Evolutionary conservation across 2,113 vertebrate genomes (phyloP).

Genomic region (Tursiops truncatus): DNA sequence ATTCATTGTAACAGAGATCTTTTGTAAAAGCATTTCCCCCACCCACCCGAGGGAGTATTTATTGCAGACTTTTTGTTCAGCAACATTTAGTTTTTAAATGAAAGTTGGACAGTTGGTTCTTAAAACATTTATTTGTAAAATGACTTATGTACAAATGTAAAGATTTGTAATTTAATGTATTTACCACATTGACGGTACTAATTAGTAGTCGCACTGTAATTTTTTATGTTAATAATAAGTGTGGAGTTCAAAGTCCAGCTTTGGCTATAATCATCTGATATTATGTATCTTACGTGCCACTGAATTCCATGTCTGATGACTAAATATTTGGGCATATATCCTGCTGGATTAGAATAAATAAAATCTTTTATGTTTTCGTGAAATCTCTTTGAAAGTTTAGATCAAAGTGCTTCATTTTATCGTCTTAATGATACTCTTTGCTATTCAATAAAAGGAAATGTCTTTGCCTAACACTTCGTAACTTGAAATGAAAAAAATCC

Average conservation of each 20-base stretch:
- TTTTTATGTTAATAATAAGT: conserved; percentile 74
- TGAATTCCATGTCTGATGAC: not conserved
- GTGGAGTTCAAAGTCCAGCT: conserved; percentile 45
- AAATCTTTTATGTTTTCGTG: conserved; percentile 55
- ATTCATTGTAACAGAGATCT: conserved; percentile 16
- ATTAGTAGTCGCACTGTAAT: conserved; percentile 70
- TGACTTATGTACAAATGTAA: conserved; percentile 82
- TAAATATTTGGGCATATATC: not conserved
- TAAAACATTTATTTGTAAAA: conserved; percentile 82
- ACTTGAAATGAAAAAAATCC: not conserved
- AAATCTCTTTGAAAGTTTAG: conserved; percentile 43
- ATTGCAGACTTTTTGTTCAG: conserved; percentile 75
- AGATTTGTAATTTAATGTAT: conserved; percentile 84
- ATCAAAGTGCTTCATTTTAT: not conserved
- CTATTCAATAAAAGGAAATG: not conserved
- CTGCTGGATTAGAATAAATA: conserved; percentile 67
- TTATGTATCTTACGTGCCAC: not conserved
- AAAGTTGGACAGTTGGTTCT: conserved; percentile 54
- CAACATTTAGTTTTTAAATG: conserved; percentile 53
- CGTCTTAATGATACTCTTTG: not conserved
- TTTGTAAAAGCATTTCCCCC: not conserved
- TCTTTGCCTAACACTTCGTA: not conserved
- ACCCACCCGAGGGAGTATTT: conserved; percentile 75
- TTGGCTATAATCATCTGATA: not conserved
- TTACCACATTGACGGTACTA: conserved; percentile 79